A percentile compares a stretch with the other conserved stretches of the same genome.
Conservation (phyloP, 1,140 invertebrate genomes). For the Zaprionus africanus region DNA sequence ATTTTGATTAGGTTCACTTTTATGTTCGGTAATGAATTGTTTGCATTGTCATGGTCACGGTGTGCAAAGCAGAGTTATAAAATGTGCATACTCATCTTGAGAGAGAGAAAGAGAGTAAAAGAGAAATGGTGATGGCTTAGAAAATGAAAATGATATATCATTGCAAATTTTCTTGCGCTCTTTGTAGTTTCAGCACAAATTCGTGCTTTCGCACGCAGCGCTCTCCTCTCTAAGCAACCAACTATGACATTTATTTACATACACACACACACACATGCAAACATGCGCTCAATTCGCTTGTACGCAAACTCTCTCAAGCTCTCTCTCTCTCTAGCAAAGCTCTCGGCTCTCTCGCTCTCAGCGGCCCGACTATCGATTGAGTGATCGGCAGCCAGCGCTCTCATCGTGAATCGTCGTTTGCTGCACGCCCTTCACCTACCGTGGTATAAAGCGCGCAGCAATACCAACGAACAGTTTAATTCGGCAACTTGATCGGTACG, state of each 20-base stretch:
- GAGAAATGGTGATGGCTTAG: background rate
- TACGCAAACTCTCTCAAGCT: no score
- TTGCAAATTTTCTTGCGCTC: background rate
- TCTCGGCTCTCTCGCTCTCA: background rate
- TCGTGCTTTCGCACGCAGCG: background rate
- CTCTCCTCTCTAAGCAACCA: background rate
- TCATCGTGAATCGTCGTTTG: slow-evolving; percentile 2
- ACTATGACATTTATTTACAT: background rate
- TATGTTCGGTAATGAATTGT: background rate
- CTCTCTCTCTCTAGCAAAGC: background rate
- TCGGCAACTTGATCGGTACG: background rate
- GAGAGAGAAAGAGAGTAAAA: background rate
- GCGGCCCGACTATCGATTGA: background rate
- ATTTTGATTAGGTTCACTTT: background rate
- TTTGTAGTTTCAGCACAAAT: background rate
- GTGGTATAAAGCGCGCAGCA: background rate
- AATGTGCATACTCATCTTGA: background rate
- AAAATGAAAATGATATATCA: background rate
- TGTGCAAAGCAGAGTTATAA: background rate
- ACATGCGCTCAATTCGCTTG: no score
- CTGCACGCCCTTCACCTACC: background rate
- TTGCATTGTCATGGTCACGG: background rate
- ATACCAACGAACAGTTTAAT: background rate
- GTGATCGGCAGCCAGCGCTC: background rate
- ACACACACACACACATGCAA: background rate